Evolutionary conservation across 2,797 vertebrate genomes (phyloP), one percentile per base, ranked within the genome.

Genomic region (Halcyon leucocephala): DNA sequence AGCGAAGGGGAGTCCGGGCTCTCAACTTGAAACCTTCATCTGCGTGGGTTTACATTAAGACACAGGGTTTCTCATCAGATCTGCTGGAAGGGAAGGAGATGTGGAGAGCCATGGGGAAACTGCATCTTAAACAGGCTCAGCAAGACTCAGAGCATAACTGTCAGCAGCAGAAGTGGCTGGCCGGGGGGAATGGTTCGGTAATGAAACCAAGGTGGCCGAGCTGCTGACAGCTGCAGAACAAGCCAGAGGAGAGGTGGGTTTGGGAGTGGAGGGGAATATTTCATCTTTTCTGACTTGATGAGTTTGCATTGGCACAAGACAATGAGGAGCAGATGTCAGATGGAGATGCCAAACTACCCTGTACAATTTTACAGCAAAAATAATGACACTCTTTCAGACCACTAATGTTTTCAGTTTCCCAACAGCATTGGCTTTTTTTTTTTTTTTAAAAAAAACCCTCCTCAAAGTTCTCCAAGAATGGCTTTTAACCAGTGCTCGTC

Each of bases 321-420:
- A 96, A 92, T 96, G 94, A 94, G 88, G 78, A 96, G 95, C 96
- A 95, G 94, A 95, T 95, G 94, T 96, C 94, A 77, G 95, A 29
- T 2, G 7, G 83, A 51, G 94, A 93, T 95, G 95, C 93, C 95
- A 95, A 96, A 93, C 90, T 96, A 93, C 83, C 91, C 96, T 6
- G 44, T 12, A 54, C 71, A 9, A 77, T 95, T 93, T 95, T 85
- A 87, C 79, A 91, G 82, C 61, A 80, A 87, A 83, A 97, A 91
- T 94, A 95, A 94, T 57, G 94, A 94, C 86, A 82, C 90, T 82
- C 83, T 64, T 80, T 93, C 94, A 96, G 93, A 90, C 97, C 94
- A 39, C 96, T 97, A 77, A 95, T 71, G 83, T 94, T 94, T 92
- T 58, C 69, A 61, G 55, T 94, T 93, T 91, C 90, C 90, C 73